Evolutionary conservation across 2,797 vertebrate species (phyloP), one percentile per base, ranked within the genome.

Genomic region (Dicrostonyx torquatus): DNA sequence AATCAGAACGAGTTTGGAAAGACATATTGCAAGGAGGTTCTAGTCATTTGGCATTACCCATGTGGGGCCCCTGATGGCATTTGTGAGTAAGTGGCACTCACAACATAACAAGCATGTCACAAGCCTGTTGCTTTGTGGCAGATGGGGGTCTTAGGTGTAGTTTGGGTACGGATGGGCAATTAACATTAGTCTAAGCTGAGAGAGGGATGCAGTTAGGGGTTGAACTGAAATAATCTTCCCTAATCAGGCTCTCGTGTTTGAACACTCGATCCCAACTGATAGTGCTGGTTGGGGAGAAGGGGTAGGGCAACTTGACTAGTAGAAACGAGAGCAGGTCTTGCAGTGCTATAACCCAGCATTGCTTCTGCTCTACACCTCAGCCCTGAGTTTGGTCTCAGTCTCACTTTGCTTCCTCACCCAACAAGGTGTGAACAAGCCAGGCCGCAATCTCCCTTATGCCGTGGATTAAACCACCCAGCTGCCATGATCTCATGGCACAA

Each of bases 1-100:
- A 97, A 97, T 98, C 97, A 98, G 97, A 94, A 96, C 45, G n/a
- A 55, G 85, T 95, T 95, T 95, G 94, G 95, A 90, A 97, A 97
- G 97, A 97, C 93, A 88, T 94, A 96, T 97, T 96, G 75, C 45
- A 68, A 84, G 90, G 84, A 82, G 91, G 95, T 94, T 95, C 96
- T 68, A 68, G 66, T 95, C 93, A 95, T 97, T 97, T 97, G 93
- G 55, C 64, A 9, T 92, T 91, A 84, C 40, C 68, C 84, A 64
- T 53, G 66, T n/a, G n/a, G n/a, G n/a, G n/a, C n/a, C n/a, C n/a
- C n/a, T n/a, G n/a, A n/a, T n/a, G n/a, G n/a, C n/a, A n/a, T n/a
- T n/a, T n/a, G 94, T 60, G 90, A 94, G 86, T 82, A 95, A 29
- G 77, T 55, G 97, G 12, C 18, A 15, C 85, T 96, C 75, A 53